These are phyloP conservation scores for Lamellibrachia columna DNA, from an alignment of 2,888 invertebrate species.

Conservation along the genomic window DNA sequence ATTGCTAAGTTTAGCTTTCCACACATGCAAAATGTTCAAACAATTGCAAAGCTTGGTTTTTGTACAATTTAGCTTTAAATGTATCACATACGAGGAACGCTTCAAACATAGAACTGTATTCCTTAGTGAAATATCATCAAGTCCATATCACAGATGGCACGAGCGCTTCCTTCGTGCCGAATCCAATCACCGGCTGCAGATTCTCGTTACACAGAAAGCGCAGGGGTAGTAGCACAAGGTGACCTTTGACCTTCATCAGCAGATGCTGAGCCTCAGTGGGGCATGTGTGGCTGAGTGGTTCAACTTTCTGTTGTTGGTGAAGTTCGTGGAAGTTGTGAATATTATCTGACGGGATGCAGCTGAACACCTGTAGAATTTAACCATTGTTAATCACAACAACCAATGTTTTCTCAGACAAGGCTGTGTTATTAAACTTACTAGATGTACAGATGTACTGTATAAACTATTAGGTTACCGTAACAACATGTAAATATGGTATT, in stretches of 20 bases:
- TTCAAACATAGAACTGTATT: not conserved
- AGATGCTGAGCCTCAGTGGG: slow-evolving; percentile 74
- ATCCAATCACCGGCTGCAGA: slow-evolving; percentile 76
- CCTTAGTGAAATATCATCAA: slow-evolving; percentile 63
- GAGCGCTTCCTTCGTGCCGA: slow-evolving; percentile 87
- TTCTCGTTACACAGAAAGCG: slow-evolving; percentile 90
- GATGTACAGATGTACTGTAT: too few relatives aligned
- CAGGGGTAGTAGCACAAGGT: slow-evolving; percentile 87
- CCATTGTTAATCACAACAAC: not conserved
- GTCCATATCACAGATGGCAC: slow-evolving; percentile 95
- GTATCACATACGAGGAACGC: not conserved
- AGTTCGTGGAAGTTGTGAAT: slow-evolving; percentile 79
- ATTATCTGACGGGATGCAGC: slow-evolving; percentile 86
- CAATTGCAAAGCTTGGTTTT: not conserved
- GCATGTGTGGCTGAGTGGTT: slow-evolving; percentile 78
- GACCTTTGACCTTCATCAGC: slow-evolving; percentile 80
- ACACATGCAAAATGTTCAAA: not conserved
- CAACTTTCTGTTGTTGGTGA: slow-evolving; percentile 71
- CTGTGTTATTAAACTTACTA: not conserved
- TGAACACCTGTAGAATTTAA: slow-evolving; percentile 76
- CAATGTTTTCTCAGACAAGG: not conserved
- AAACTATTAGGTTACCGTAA: too few relatives aligned
- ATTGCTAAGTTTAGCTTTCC: not conserved
- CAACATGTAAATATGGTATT: too few relatives aligned
- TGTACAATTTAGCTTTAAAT: not conserved